phyloP scores from a whole-genome alignment of 2,888 invertebrate species.

The Philereme transversata region DNA sequence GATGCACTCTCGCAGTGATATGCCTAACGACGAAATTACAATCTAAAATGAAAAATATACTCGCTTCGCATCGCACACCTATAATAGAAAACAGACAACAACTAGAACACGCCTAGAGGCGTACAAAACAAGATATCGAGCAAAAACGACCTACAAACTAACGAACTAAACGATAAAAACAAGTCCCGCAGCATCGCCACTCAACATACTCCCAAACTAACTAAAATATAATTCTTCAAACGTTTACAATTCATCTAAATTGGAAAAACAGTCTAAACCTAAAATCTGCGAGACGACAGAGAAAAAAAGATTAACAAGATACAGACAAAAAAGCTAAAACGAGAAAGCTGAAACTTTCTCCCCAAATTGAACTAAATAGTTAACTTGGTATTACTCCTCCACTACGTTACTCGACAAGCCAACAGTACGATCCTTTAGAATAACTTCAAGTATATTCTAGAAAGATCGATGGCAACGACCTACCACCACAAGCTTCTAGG shows the following conservation, averaged over 20 bases:
- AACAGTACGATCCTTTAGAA: conserved; percentile 20
- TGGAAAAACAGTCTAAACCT: conserved; percentile 55
- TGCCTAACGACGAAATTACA: conserved; percentile 62
- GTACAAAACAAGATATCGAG: conserved; percentile 43
- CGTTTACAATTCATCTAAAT: conserved; percentile 44
- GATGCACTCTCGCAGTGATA: conserved; percentile 66
- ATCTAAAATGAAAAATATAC: conserved; percentile 40
- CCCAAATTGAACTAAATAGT: conserved; percentile 47
- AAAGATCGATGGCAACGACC: conserved; percentile 25
- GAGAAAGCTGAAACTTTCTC: conserved; percentile 57
- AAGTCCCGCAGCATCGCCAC: conserved; percentile 60
- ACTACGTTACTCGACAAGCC: conserved; percentile 39
- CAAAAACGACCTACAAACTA: conserved; percentile 74
- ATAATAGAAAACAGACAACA: conserved; percentile 62
- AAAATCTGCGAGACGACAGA: conserved; percentile 56
- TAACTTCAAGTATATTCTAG: conserved; percentile 12
- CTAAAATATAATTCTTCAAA: conserved; percentile 63
- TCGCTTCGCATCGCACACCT: conserved; percentile 40
- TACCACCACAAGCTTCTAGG: conserved; percentile 44
- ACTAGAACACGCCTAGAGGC: conserved; percentile 54
- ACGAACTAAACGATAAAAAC: conserved; percentile 50
- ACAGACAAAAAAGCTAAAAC: conserved; percentile 46
- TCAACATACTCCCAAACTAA: conserved; percentile 64
- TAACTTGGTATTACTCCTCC: conserved; percentile 48
- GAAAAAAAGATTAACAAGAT: conserved; percentile 51